Evolutionary conservation across 2,888 invertebrate species (phyloP).

Genomic region (Odontocerum albicorne): DNA sequence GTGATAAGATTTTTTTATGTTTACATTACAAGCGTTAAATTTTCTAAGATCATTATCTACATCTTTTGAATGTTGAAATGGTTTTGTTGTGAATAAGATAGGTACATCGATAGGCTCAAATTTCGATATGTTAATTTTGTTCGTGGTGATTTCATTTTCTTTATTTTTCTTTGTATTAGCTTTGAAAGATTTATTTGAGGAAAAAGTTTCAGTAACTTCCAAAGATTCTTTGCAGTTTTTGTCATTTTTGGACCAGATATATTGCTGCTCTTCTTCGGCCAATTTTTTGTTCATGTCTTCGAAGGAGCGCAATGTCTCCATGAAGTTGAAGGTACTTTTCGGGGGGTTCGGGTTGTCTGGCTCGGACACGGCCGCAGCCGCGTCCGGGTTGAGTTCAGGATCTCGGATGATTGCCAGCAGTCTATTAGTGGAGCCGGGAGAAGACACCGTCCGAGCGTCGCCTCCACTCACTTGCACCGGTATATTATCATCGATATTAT

Average conservation of each 20-base stretch:
- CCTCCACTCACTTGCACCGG: conserved; percentile 36
- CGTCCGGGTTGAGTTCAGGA: conserved; percentile 45
- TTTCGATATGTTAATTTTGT: background rate
- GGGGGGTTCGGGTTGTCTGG: conserved; percentile 16
- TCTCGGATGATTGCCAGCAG: conserved; percentile 65
- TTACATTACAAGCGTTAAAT: conserved; percentile 12
- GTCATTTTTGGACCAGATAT: conserved; percentile 14
- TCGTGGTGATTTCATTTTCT: background rate
- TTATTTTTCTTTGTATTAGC: conserved; percentile 19
- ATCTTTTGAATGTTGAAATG: background rate
- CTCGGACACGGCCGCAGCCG: conserved; percentile 15
- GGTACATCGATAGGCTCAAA: conserved; percentile 8
- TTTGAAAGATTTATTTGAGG: conserved; percentile 17
- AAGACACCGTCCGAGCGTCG: conserved; percentile 39
- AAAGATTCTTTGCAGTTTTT: conserved; percentile 18
- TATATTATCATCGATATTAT: conserved; percentile 35
- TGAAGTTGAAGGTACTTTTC: conserved; percentile 26
- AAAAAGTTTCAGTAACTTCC: conserved; percentile 12
- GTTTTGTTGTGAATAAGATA: background rate
- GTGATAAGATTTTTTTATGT: conserved; percentile 25
- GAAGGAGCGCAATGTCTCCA: conserved; percentile 36
- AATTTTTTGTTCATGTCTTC: conserved; percentile 32
- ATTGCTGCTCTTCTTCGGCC: conserved; percentile 18
- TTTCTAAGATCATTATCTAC: conserved; percentile 14
- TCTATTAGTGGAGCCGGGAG: conserved; percentile 59